Percentiles rank a stretch among this genome's conserved stretches.
Conservation (phyloP, 2,113 vertebrate species). For the Strix uralensis region DNA sequence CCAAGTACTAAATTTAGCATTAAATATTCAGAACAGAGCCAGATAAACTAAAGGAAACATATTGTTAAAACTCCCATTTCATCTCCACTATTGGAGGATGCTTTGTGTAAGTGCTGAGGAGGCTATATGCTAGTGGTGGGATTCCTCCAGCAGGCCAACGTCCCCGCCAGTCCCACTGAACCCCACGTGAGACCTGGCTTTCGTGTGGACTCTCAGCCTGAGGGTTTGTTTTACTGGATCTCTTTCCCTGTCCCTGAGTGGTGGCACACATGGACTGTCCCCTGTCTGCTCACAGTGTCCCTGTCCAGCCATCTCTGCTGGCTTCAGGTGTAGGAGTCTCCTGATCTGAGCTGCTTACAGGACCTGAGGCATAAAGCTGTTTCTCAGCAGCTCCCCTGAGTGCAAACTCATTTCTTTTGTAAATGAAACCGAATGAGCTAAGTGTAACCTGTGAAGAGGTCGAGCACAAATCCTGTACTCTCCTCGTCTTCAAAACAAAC, state of each 20-base stretch:
- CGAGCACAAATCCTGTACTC: conserved; percentile 1
- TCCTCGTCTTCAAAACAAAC: neutral
- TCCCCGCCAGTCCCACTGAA: neutral
- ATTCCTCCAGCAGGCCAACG: neutral
- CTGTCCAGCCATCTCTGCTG: neutral
- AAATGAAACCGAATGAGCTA: neutral
- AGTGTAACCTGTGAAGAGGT: conserved; percentile 24
- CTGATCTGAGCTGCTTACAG: neutral
- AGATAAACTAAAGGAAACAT: neutral
- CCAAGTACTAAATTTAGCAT: neutral
- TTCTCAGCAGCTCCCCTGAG: neutral
- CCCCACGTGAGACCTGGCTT: neutral
- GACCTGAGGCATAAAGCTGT: neutral
- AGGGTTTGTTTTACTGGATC: neutral
- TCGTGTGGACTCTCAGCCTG: neutral
- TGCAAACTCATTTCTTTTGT: neutral
- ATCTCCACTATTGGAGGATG: neutral
- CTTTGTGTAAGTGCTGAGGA: neutral
- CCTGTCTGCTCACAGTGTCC: neutral
- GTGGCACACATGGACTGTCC: neutral
- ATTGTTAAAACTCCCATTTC: neutral
- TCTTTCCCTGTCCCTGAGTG: neutral
- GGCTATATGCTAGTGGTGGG: neutral
- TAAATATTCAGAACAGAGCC: neutral
- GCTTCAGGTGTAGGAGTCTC: neutral